Conservation (phyloP, 2,888 invertebrate species). For the Ormyrus nitidulus region DNA sequence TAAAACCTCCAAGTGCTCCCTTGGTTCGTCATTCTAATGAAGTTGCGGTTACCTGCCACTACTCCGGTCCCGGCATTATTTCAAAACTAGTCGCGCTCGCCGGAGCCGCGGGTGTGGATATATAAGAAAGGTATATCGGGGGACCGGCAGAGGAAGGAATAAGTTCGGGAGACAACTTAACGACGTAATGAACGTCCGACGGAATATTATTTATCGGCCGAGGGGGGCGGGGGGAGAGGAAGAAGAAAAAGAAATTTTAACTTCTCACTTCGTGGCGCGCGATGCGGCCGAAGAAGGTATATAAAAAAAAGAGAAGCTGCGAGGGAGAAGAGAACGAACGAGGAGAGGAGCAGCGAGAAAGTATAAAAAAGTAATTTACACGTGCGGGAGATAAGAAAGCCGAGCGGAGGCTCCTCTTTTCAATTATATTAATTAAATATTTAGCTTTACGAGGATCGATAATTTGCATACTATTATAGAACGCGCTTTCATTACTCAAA, state of each 20-base stretch:
- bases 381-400: too few relatives aligned
- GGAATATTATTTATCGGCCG: constrained; percentile 71
- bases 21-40: constrained; percentile 2
- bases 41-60: constrained; percentile 1
- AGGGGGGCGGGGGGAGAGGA: constrained; percentile 47
- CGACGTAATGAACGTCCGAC: constrained; percentile 72
- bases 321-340: neutral
- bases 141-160: constrained; percentile 48
- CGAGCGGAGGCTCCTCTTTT: too few relatives aligned
- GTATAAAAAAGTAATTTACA: neutral
- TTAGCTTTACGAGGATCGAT: too few relatives aligned
- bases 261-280: constrained; percentile 31
- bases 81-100: constrained; percentile 14
- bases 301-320: too few relatives aligned
- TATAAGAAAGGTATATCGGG: too few relatives aligned
- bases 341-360: neutral
- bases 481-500: too few relatives aligned
- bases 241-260: constrained; percentile 53
- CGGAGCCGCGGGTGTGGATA: constrained; percentile 22
- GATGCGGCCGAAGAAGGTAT: neutral
- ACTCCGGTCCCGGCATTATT: neutral
- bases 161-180: constrained; percentile 69
- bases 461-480: too few relatives aligned
- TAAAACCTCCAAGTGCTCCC: neutral
- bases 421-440: too few relatives aligned